phyloP scores from a whole-genome alignment of 2,888 invertebrate species.

The Hyppa rectilinea region DNA sequence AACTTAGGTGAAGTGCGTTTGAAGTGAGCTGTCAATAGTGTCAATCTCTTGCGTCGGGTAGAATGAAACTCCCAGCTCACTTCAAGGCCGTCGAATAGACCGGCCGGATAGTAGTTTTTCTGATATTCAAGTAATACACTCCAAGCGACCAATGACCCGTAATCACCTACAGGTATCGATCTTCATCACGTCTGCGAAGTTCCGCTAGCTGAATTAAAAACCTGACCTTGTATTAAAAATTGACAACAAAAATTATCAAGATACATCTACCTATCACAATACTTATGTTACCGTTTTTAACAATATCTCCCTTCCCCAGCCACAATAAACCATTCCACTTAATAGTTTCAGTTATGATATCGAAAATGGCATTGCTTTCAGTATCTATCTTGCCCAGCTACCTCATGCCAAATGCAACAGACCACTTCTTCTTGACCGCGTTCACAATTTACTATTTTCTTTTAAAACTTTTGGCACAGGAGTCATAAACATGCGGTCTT shows the following conservation, averaged over 20 bases:
- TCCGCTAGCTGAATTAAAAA: neutral
- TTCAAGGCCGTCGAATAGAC: too few relatives aligned
- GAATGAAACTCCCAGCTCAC: too few relatives aligned
- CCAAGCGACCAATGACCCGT: neutral
- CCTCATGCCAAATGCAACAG: slow-evolving; percentile 62
- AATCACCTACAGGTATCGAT: too few relatives aligned
- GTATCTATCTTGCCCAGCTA: slow-evolving; percentile 27
- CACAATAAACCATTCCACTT: neutral
- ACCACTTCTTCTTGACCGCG: slow-evolving; percentile 48
- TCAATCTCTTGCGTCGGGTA: too few relatives aligned
- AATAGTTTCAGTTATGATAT: slow-evolving; percentile 34
- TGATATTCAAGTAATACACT: too few relatives aligned
- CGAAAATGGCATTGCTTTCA: slow-evolving; percentile 34
- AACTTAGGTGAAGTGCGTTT: too few relatives aligned
- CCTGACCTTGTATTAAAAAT: neutral
- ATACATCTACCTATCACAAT: neutral
- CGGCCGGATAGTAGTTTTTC: too few relatives aligned
- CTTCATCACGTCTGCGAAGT: neutral
- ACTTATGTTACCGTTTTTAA: neutral
- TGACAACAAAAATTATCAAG: neutral
- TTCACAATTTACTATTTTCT: slow-evolving; percentile 58
- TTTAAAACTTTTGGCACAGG: slow-evolving; percentile 50
- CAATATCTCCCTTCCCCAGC: neutral
- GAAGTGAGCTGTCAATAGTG: too few relatives aligned
- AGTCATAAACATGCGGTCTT: slow-evolving; percentile 50